Base-by-base conservation (phyloP, 2,113 vertebrate species). In the Eurypyga helias region DNA sequence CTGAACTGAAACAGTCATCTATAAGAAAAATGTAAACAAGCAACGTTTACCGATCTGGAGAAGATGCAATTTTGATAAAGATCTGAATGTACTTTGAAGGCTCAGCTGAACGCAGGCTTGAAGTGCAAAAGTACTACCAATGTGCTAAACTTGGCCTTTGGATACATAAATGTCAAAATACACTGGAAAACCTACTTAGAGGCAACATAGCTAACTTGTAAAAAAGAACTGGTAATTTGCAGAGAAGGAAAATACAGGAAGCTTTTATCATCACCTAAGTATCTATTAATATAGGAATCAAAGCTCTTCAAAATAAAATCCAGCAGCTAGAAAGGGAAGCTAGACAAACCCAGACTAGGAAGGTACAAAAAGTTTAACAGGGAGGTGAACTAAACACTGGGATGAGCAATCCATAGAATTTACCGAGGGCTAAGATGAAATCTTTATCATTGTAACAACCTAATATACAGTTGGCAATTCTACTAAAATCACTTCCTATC, bases 41-140 rank as follows among this genome's bases (percentile, higher is more conserved):
- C 2, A 55, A 31, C 7, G 21, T 51, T 79, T 58, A 89, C 23
- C n/a, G n/a, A 90, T 54, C 36, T 82, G 20, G 34, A 88, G 13
- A 69, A 64, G 6, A 60, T 3, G 9, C 10, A 75, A 13, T 23
- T 81, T 61, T 0, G 0, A 71, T 85, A 90, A 76, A 48, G 8
- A 58, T 28, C 16, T 45, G 17, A 72, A 61, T 3, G 26, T 21
- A 66, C n/a, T 77, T 31, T 17, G 26, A 60, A 72, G 41, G 51
- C 10, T 58, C 13, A 61, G 43, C 5, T 9, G 2, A 93, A 76
- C 2, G n/a, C 18, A 76, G 18, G 8, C 21, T n/a, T 49, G 9
- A 88, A 58, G 17, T 11, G 8, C 36, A 49, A 18, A 65, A 67
- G 24, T 62, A 54, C 51, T 33, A 52, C 15, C 10, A 25, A 13